phyloP scores from a whole-genome alignment of 2,888 invertebrate genomes.

The Agrochola litura region DNA sequence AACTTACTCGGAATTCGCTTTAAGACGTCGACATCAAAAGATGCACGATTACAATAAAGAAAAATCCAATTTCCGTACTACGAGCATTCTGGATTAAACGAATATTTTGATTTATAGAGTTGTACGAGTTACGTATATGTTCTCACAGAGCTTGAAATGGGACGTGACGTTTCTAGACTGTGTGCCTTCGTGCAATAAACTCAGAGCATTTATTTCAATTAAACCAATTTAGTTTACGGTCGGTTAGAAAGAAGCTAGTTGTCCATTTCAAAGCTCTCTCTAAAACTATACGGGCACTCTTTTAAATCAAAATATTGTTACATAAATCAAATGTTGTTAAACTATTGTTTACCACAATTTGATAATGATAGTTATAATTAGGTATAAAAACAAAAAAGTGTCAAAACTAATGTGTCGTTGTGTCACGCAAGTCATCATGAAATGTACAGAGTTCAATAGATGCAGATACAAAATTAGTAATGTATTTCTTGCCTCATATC shows the following conservation, averaged over 20 bases:
- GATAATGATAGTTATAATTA: too few species aligned
- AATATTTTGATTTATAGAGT: conserved; percentile 35
- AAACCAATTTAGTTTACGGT: not conserved
- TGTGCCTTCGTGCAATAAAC: not conserved
- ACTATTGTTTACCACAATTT: too few species aligned
- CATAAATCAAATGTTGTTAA: too few species aligned
- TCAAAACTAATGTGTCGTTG: not conserved
- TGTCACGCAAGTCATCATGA: not conserved
- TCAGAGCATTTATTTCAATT: not conserved
- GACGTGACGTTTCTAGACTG: not conserved
- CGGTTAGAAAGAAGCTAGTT: not conserved
- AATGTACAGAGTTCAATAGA: not conserved
- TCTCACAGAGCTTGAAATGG: not conserved
- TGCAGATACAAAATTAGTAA: not conserved
- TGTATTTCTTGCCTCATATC: too few species aligned
- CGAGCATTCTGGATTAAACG: conserved; percentile 31
- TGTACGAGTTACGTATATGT: not conserved
- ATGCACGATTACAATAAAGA: conserved; percentile 56
- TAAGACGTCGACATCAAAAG: conserved; percentile 52
- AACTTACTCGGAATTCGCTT: conserved; percentile 39
- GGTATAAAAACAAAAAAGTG: not conserved
- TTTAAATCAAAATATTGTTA: not conserved
- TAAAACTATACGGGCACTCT: not conserved
- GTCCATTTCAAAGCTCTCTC: not conserved
- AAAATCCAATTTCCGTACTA: conserved; percentile 53